These are phyloP conservation scores for Chiloscyllium punctatum DNA, from an alignment of 2,797 vertebrate species.

Conservation along the genomic window DNA sequence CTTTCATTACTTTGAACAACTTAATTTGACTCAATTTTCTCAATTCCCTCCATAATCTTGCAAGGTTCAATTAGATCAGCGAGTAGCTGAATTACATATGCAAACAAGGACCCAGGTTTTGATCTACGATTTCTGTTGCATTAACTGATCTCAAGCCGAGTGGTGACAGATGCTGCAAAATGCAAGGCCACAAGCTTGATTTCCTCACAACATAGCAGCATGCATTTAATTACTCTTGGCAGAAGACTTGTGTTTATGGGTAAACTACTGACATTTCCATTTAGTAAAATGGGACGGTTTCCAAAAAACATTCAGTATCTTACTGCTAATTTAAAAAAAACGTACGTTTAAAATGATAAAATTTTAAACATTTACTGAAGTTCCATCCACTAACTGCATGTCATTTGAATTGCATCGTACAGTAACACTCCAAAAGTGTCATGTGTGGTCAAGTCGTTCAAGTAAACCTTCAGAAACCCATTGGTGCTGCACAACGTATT, in stretches of 20 bases:
- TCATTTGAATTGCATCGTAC: slow-evolving; percentile 7
- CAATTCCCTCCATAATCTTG: not conserved
- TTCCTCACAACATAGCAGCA: slow-evolving; percentile 21
- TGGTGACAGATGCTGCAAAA: slow-evolving; percentile 18
- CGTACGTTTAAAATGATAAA: not conserved
- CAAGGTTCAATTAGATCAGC: slow-evolving; percentile 24
- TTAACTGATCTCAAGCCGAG: slow-evolving; percentile 18
- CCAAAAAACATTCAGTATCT: slow-evolving; percentile 2
- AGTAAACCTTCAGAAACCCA: slow-evolving; percentile 18
- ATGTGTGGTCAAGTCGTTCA: slow-evolving; percentile 20
- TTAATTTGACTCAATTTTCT: slow-evolving; percentile 5
- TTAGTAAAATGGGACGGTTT: not conserved
- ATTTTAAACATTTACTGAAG: slow-evolving; percentile 19
- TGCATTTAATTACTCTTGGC: slow-evolving; percentile 25
- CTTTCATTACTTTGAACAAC: not conserved
- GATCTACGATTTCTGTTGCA: slow-evolving; percentile 7
- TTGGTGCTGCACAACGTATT: slow-evolving; percentile 25
- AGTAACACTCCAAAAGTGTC: not conserved
- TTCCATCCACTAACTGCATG: not conserved
- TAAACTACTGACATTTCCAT: slow-evolving; percentile 4
- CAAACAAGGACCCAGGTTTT: not conserved
- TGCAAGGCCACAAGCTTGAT: slow-evolving; percentile 18
- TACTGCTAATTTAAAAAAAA: slow-evolving; percentile 14
- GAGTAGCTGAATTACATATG: not conserved
- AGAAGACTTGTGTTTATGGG: slow-evolving; percentile 22